Evolutionary conservation across 2,113 vertebrate species (phyloP).

Genomic region (Lutjanus erythropterus): DNA sequence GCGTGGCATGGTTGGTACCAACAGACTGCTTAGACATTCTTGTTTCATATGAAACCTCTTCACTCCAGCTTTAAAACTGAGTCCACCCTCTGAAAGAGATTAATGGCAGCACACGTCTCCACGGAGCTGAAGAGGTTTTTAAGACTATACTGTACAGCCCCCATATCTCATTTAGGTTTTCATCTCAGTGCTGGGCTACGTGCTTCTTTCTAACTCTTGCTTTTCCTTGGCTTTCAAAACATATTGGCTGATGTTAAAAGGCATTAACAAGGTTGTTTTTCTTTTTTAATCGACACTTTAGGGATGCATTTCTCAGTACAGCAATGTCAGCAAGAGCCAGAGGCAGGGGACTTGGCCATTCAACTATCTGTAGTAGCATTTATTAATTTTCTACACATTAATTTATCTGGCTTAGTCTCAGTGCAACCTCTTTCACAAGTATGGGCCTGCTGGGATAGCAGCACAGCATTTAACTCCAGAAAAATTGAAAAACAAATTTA

Average conservation of each 20-base stretch:
- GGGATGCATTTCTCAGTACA: not conserved
- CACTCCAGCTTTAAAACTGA: no score
- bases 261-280: not conserved
- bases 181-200: no score
- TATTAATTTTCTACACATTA: constrained; percentile 8
- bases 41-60: no score
- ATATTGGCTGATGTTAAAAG: not conserved
- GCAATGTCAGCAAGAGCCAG: not conserved
- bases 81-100: no score
- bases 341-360: not conserved
- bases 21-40: no score
- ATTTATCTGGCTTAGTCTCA: not conserved
- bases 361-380: constrained; percentile 2
- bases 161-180: not conserved
- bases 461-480: not conserved
- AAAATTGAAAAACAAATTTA: constrained; percentile 14
- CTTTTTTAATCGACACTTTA: constrained; percentile 18
- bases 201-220: not conserved
- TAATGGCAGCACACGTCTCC: no score
- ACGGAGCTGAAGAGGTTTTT: no score
- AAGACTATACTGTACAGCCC: not conserved
- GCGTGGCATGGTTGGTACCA: no score
- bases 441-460: not conserved
- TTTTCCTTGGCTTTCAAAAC: not conserved
- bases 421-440: not conserved